These are phyloP conservation scores for Campoplex nolae DNA, from an alignment of 2,888 invertebrate species.

Conservation along the genomic window DNA sequence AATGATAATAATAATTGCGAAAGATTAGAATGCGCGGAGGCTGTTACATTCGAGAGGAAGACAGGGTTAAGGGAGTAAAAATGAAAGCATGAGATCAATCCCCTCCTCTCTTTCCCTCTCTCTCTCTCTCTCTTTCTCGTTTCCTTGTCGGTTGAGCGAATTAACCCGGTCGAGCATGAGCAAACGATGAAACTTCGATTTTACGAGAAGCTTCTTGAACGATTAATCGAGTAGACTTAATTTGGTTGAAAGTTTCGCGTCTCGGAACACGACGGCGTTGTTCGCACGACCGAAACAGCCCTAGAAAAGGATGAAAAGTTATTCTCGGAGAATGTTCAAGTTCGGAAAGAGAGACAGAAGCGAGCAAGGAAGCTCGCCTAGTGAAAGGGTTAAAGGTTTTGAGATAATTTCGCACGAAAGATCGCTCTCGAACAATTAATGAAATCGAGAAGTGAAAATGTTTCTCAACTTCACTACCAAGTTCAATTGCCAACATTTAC, in stretches of 20 bases:
- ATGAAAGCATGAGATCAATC: conserved; percentile 15
- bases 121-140: background rate
- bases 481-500: background rate
- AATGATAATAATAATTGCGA: background rate
- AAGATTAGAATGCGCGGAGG: conserved; percentile 10
- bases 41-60: background rate
- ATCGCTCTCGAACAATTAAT: conserved; percentile 69
- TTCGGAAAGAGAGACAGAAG: conserved; percentile 24
- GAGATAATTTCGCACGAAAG: conserved; percentile 67
- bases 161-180: conserved; percentile 67
- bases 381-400: conserved; percentile 67
- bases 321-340: conserved; percentile 20
- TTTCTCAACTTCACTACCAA: conserved; percentile 13
- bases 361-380: conserved; percentile 7
- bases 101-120: too few relatives aligned
- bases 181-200: conserved; percentile 77
- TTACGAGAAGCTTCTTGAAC: conserved; percentile 69
- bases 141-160: conserved; percentile 31
- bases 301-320: conserved; percentile 36
- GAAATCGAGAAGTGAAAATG: conserved; percentile 49
- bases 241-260: conserved; percentile 77
- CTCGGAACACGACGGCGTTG: conserved; percentile 59
- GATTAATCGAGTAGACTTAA: conserved; percentile 82
- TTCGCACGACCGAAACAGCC: conserved; percentile 32
- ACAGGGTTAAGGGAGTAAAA: conserved; percentile 4